These are phyloP conservation scores for Pseudanteris insignis DNA, from an alignment of 2,888 invertebrate genomes.

Conservation along the genomic window DNA sequence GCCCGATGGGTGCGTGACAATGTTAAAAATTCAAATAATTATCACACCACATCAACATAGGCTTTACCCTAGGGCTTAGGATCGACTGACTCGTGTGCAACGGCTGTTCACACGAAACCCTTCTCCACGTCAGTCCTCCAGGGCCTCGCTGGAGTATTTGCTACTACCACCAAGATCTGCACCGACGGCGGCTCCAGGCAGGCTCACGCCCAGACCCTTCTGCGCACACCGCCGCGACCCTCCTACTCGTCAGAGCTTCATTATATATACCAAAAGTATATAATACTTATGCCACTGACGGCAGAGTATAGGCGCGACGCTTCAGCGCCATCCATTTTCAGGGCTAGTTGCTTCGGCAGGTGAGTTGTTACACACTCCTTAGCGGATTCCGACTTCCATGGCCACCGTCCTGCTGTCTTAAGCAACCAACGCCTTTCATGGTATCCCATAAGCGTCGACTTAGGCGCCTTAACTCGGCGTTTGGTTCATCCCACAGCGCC, in stretches of 20 bases:
- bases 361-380: slow-evolving; percentile 69
- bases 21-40: slow-evolving; percentile 58
- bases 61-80: slow-evolving; percentile 70
- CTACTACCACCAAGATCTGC: slow-evolving; percentile 71
- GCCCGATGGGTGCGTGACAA: slow-evolving; percentile 66
- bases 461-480: slow-evolving; percentile 59
- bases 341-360: slow-evolving; percentile 74
- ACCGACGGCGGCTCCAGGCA: slow-evolving; percentile 60
- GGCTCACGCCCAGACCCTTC: slow-evolving; percentile 63
- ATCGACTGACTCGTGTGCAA: slow-evolving; percentile 74
- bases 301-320: slow-evolving; percentile 67
- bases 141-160: slow-evolving; percentile 73
- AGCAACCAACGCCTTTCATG: slow-evolving; percentile 49
- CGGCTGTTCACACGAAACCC: slow-evolving; percentile 73
- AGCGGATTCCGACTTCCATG: slow-evolving; percentile 76
- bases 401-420: slow-evolving; percentile 78
- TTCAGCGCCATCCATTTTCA: slow-evolving; percentile 76
- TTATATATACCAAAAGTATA: slow-evolving; percentile 16
- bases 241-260: slow-evolving; percentile 51
- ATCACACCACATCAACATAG: slow-evolving; percentile 62
- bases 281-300: slow-evolving; percentile 48
- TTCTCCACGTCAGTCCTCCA: slow-evolving; percentile 72
- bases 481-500: slow-evolving; percentile 79
- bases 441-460: slow-evolving; percentile 66
- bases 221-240: slow-evolving; percentile 68